Base-by-base conservation (phyloP, 2,797 vertebrate species). In the Sebastes flavidus region DNA sequence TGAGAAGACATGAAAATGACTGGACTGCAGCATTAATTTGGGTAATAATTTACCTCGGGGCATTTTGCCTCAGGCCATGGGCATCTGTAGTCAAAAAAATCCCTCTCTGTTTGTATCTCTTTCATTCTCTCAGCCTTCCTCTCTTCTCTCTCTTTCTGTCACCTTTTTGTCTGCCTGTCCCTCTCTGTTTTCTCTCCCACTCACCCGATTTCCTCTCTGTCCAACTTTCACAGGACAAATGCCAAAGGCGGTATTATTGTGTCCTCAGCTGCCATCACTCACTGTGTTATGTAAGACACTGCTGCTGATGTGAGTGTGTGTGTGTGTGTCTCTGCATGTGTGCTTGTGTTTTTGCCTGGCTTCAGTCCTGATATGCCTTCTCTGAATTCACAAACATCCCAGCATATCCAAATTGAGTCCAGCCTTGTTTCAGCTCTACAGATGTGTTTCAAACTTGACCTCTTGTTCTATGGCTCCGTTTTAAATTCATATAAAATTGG, bases 211-310 rank as follows among this genome's bases (percentile, higher is more conserved):
- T 90, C 91, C 87, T 91, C 88, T 85, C 83, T 81, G 81, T 92
- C 93, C 91, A 94, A 92, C 82, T 85, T 90, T 91, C 88, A 93
- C 84, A 93, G 83, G 81, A 91, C 92, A 94, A 94, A 93, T 89
- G 91, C 92, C 91, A 93, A 91, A 88, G 87, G 94, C 91, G 72
- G 83, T 87, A 84, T 88, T 92, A 87, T 89, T 89, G 88, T 92
- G 93, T 92, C 92, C 91, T 94, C 93, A 94, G 91, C 92, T 89
- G 89, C 94, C 94, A 93, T 93, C 93, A 89, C 90, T 90, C 88
- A 89, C 86, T 82, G 77, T 65, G 88, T 95, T 94, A 92, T 83
- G 81, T 93, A 93, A 94, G 80, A 87, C 75, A 74, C 56, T 79
- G 77, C 72, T 86, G 83, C 42, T 18, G 42, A 18, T 72, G 69